Percentiles rank a stretch among this genome's conserved stretches.
Conservation (phyloP, 2,797 vertebrate genomes). For the Smutsia gigantea region DNA sequence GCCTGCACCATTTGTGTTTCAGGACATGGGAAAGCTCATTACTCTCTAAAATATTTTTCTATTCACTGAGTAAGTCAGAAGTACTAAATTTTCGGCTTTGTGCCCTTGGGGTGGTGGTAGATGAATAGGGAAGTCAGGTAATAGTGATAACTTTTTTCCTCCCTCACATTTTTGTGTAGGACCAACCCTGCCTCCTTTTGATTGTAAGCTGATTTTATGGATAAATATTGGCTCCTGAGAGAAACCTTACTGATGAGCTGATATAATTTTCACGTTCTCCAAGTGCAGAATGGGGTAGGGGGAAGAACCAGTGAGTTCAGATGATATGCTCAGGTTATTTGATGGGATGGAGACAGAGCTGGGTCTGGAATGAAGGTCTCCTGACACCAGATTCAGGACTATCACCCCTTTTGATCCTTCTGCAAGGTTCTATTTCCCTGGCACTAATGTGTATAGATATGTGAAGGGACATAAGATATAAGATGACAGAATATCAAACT, state of each 20-base stretch:
- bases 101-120: neutral
- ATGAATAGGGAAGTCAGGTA: neutral
- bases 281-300: neutral
- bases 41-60: neutral
- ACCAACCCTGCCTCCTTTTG: neutral
- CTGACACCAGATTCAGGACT: neutral
- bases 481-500: neutral
- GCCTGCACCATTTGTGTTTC: neutral
- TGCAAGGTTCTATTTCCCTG: neutral
- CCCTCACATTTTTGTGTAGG: neutral
- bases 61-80: neutral
- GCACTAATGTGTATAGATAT: neutral
- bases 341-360: neutral
- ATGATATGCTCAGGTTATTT: neutral
- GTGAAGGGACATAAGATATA: neutral
- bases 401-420: neutral
- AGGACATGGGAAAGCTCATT: neutral
- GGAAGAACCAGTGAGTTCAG: neutral
- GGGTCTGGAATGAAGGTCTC: neutral
- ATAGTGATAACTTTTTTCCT: neutral
- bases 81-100: neutral
- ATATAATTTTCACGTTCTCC: neutral
- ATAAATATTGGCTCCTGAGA: neutral
- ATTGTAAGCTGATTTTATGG: neutral
- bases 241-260: neutral